Percentiles rank a stretch among this genome's conserved stretches.
Evolutionary conservation across 2,797 vertebrate genomes (phyloP).

Genomic region (Oreochromis grahami): DNA sequence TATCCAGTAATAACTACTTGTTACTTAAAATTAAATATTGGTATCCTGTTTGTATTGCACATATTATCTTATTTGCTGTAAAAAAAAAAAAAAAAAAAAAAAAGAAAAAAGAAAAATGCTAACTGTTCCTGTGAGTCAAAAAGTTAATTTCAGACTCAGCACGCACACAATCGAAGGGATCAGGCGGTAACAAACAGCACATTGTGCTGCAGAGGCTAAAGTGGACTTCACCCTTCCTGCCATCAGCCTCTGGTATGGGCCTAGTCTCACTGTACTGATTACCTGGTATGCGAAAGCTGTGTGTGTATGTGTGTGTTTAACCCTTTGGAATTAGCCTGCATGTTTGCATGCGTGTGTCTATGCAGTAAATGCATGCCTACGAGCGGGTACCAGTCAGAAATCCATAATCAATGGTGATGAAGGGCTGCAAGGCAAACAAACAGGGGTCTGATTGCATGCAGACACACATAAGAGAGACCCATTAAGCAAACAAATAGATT

Average conservation of each 20-base stretch:
- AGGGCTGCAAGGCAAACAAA: slow-evolving; percentile 24
- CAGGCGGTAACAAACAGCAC: slow-evolving; percentile 66
- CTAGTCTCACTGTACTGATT: slow-evolving; percentile 61
- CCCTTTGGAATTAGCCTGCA: background rate
- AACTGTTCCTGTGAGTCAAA: background rate
- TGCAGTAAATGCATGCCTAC: background rate
- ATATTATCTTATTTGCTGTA: background rate
- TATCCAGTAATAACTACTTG: background rate
- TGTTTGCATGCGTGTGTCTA: background rate
- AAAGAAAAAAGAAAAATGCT: too few relatives aligned
- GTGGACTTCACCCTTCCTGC: slow-evolving; percentile 78
- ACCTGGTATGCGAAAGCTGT: slow-evolving; percentile 53
- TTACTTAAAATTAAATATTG: background rate
- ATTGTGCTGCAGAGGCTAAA: slow-evolving; percentile 68
- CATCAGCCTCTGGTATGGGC: slow-evolving; percentile 39
- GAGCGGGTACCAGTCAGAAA: slow-evolving; percentile 12
- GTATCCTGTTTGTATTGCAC: background rate
- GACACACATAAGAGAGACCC: slow-evolving; percentile 12
- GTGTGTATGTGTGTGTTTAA: background rate
- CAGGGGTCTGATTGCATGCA: slow-evolving; percentile 21
- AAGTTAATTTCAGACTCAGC: background rate
- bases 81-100: background rate
- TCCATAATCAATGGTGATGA: slow-evolving; percentile 29
- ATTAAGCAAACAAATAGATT: slow-evolving; percentile 59
- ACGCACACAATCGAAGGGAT: slow-evolving; percentile 30